A percentile compares a stretch with the other conserved stretches of the same genome.
These are phyloP conservation scores for Aphaenogaster floridana DNA, from an alignment of 1,140 invertebrate species.

Conservation along the genomic window DNA sequence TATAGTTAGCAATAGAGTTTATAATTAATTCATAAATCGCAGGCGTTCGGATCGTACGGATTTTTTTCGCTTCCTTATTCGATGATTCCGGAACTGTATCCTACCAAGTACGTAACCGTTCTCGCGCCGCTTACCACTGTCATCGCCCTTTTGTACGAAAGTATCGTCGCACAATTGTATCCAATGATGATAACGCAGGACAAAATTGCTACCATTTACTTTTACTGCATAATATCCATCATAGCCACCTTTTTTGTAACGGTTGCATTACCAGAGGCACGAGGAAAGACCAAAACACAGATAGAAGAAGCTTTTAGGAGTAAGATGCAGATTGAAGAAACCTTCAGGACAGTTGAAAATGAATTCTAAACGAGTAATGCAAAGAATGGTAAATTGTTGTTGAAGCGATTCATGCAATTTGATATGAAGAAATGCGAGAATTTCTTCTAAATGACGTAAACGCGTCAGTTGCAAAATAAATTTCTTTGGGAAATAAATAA, in stretches of 20 bases:
- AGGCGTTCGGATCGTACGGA: conserved; percentile 67
- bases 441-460: background rate
- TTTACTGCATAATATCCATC: conserved; percentile 59
- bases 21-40: background rate
- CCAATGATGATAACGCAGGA: conserved; percentile 54
- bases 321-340: background rate
- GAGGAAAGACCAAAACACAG: conserved; percentile 64
- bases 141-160: conserved; percentile 53
- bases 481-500: background rate
- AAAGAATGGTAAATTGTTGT: background rate
- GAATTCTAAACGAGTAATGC: background rate
- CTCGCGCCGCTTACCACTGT: conserved; percentile 63
- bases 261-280: conserved; percentile 66
- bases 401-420: background rate
- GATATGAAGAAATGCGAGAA: background rate
- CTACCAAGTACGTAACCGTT: conserved; percentile 65
- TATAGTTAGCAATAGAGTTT: background rate
- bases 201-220: conserved; percentile 52
- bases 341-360: conserved; percentile 33
- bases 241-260: conserved; percentile 64
- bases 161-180: conserved; percentile 67
- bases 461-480: background rate
- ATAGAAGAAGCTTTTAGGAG: conserved; percentile 63
- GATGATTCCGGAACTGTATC: conserved; percentile 74
- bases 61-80: conserved; percentile 60